Percentiles rank a stretch among this genome's conserved stretches.
These are phyloP conservation scores for Tuta absoluta DNA, from an alignment of 2,888 invertebrate species.

Conservation along the genomic window DNA sequence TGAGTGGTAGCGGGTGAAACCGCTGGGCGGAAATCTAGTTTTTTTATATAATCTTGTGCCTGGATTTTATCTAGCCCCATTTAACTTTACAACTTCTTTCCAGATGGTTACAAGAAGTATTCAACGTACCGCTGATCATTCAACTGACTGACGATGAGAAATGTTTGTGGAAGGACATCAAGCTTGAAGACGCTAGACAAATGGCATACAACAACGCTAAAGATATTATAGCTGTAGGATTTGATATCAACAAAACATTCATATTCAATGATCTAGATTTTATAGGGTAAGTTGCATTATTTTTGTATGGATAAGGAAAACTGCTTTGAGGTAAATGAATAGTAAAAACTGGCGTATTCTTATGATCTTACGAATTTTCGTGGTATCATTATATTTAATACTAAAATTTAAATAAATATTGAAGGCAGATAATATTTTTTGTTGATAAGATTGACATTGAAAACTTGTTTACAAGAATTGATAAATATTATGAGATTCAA, in stretches of 20 bases:
- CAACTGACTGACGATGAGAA: conserved; percentile 99
- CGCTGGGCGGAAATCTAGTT: too few species aligned
- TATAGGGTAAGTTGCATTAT: conserved; percentile 88
- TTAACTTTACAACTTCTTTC: conserved; percentile 37
- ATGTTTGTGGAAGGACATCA: conserved; percentile 96
- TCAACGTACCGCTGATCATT: conserved; percentile 96
- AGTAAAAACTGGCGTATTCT: too few species aligned
- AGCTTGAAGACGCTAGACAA: conserved; percentile 91
- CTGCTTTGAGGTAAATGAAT: too few species aligned
- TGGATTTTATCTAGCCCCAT: not conserved
- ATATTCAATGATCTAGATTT: conserved; percentile 97
- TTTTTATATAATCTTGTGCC: too few species aligned
- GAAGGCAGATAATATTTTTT: not conserved
- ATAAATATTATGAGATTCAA: not conserved
- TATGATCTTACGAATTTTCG: not conserved
- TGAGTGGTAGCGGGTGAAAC: too few species aligned
- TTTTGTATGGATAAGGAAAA: too few species aligned
- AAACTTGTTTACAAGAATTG: not conserved
- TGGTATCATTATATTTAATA: too few species aligned
- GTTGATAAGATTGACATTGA: not conserved
- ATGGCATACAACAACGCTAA: conserved; percentile 96
- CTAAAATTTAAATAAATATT: not conserved
- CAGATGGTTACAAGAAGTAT: conserved; percentile 98
- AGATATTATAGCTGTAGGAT: conserved; percentile 98
- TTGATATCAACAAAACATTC: conserved; percentile 96